These are phyloP conservation scores for Furcifer pardalis DNA, from an alignment of 2,797 vertebrate genomes.

Conservation along the genomic window DNA sequence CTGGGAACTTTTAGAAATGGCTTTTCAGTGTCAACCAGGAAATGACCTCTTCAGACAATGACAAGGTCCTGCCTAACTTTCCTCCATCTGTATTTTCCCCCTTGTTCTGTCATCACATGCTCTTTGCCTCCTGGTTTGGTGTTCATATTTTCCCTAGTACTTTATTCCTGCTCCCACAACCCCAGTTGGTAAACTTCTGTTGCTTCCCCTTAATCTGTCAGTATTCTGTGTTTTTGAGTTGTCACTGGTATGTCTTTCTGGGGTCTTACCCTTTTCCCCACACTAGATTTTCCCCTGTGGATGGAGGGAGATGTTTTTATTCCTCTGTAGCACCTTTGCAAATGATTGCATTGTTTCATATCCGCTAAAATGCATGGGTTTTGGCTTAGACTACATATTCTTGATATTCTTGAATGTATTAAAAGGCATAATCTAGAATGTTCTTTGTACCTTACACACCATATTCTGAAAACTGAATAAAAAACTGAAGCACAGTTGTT, in stretches of 20 bases:
- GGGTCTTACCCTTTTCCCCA: neutral
- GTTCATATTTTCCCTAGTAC: neutral
- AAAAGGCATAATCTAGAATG: conserved; percentile 7
- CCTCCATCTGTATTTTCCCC: neutral
- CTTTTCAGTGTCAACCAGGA: neutral
- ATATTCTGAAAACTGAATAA: conserved; percentile 46
- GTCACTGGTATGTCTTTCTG: neutral
- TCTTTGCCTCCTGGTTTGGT: neutral
- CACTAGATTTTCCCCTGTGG: neutral
- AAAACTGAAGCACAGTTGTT: conserved; percentile 40
- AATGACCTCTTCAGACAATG: neutral
- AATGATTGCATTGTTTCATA: neutral
- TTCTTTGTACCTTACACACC: conserved; percentile 43
- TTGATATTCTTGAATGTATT: neutral
- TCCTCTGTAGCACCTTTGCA: neutral
- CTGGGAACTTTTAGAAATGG: neutral
- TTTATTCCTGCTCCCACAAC: too few relatives aligned
- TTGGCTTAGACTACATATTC: neutral
- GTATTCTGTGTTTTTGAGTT: neutral
- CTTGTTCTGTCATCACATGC: neutral
- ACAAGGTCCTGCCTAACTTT: neutral
- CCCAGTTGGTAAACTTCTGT: neutral
- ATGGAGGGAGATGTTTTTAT: neutral
- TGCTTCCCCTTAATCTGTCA: neutral
- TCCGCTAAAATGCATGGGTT: neutral